These are phyloP conservation scores for Neoarius graeffei DNA, from an alignment of 2,113 vertebrate genomes.

Conservation along the genomic window DNA sequence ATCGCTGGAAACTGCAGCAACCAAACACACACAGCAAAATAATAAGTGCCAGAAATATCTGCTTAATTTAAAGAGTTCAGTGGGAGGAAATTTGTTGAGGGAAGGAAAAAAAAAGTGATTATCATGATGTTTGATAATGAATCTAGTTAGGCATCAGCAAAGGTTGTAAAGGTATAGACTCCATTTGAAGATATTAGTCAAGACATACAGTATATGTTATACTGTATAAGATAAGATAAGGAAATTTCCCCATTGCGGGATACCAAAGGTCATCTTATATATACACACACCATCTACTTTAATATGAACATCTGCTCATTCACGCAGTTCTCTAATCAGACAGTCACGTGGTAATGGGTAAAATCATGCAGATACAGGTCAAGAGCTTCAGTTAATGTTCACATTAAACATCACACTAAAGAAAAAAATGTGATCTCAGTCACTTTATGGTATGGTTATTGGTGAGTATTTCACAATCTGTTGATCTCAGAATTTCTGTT, in stretches of 20 bases:
- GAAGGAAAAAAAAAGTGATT: background rate
- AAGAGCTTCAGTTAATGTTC: too few species aligned
- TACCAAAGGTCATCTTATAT: too few species aligned
- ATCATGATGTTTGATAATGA: background rate
- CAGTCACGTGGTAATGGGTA: too few species aligned
- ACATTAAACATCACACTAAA: too few species aligned
- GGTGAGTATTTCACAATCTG: background rate
- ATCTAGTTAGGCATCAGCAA: background rate
- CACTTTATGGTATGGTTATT: background rate
- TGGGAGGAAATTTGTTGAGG: background rate
- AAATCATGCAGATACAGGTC: too few species aligned
- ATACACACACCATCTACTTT: too few species aligned
- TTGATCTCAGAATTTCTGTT: background rate
- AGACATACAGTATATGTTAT: too few species aligned
- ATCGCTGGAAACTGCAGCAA: background rate
- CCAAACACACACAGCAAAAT: background rate
- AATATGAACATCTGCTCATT: background rate
- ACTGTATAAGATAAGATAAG: too few species aligned
- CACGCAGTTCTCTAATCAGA: too few species aligned
- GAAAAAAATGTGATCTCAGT: too few species aligned
- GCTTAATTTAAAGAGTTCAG: background rate
- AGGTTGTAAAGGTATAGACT: background rate
- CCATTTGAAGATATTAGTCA: background rate
- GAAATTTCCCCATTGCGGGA: too few species aligned
- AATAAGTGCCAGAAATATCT: background rate